phyloP scores from a whole-genome alignment of 2,113 vertebrate genomes.

The Catharus fuscescens region DNA sequence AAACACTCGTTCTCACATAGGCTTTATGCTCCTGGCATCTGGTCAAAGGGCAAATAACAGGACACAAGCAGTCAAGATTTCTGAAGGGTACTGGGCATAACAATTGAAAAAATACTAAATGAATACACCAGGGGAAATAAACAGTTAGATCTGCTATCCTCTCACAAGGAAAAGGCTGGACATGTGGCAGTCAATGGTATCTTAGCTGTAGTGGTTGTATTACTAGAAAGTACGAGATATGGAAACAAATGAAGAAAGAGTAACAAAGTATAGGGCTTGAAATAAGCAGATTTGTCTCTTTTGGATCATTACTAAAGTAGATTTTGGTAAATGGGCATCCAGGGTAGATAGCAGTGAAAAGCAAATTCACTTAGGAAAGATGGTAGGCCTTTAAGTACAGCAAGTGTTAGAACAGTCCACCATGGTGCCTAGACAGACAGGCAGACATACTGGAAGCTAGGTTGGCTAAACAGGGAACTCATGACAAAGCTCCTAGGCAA shows the following conservation, averaged over 20 bases:
- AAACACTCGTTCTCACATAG: accelerated
- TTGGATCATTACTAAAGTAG: not conserved
- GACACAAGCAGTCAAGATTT: not conserved
- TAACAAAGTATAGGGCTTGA: not conserved
- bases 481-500: not conserved
- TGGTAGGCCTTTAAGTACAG: not conserved
- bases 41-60: not conserved
- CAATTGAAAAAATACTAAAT: not conserved
- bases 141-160: not conserved
- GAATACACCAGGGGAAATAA: accelerated
- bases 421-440: not conserved
- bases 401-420: not conserved
- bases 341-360: not conserved
- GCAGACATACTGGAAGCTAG: not conserved
- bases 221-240: not conserved
- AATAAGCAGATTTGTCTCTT: not conserved
- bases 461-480: not conserved
- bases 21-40: not conserved
- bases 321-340: not conserved
- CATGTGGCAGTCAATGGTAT: not conserved
- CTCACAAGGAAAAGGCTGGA: not conserved
- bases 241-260: accelerated
- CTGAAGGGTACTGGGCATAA: not conserved
- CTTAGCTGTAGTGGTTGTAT: not conserved
- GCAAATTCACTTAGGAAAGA: not conserved